phyloP scores from a whole-genome alignment of 2,113 vertebrate species.

The Talpa occidentalis region DNA sequence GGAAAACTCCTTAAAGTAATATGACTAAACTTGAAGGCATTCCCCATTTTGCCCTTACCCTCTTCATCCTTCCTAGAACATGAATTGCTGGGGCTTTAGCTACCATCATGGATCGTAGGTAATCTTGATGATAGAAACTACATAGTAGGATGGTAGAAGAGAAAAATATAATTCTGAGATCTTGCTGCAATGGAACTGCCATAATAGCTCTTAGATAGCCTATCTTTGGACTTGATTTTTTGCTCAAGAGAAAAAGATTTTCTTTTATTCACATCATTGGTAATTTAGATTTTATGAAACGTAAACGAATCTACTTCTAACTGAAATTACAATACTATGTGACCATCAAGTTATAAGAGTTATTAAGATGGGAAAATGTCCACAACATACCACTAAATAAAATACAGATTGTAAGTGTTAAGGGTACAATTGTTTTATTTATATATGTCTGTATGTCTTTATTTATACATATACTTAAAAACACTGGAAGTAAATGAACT shows the following conservation, averaged over 20 bases:
- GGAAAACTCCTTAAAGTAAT: constrained; percentile 17
- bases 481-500: constrained; percentile 32
- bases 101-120: not conserved
- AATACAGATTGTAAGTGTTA: constrained; percentile 58
- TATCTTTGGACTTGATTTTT: constrained; percentile 6
- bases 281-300: not conserved
- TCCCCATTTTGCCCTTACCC: constrained; percentile 7
- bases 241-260: not conserved
- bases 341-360: constrained; percentile 36
- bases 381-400: constrained; percentile 55
- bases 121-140: constrained; percentile 40
- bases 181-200: constrained; percentile 12
- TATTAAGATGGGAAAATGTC: constrained; percentile 47
- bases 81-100: constrained; percentile 1
- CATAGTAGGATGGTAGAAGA: not conserved
- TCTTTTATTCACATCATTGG: constrained; percentile 47
- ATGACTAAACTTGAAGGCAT: constrained; percentile 25
- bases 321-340: constrained; percentile 41
- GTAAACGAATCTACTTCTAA: constrained; percentile 24
- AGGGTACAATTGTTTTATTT: constrained; percentile 3
- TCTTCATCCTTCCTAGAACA: constrained; percentile 32
- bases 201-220: not conserved
- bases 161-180: constrained; percentile 48
- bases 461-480: constrained; percentile 49
- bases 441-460: not conserved